These are phyloP conservation scores for Parnassius apollo DNA, from an alignment of 2,888 invertebrate genomes.

Conservation along the genomic window DNA sequence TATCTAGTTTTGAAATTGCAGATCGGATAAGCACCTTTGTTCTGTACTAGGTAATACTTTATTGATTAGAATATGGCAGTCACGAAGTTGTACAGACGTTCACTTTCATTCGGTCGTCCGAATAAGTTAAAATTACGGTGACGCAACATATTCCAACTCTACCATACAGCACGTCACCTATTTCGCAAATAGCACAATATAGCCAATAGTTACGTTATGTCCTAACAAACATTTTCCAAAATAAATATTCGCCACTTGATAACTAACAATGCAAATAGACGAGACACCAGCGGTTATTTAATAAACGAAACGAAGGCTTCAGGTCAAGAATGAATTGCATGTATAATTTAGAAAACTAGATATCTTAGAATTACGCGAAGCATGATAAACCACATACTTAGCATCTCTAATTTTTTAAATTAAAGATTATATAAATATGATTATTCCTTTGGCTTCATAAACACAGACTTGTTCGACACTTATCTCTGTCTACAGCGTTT, in stretches of 20 bases:
- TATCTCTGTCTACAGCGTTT: too few relatives aligned
- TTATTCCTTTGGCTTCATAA: too few relatives aligned
- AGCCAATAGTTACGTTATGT: conserved; percentile 9
- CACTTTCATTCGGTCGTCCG: conserved; percentile 4
- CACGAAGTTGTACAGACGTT: conserved; percentile 1
- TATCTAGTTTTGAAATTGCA: too few relatives aligned
- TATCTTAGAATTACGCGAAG: too few relatives aligned
- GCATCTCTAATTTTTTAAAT: too few relatives aligned
- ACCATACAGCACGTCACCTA: not conserved
- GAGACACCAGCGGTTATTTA: conserved; percentile 5
- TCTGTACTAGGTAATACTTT: too few relatives aligned
- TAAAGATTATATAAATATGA: too few relatives aligned
- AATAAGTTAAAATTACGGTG: conserved; percentile 5
- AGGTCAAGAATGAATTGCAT: conserved; percentile 10
- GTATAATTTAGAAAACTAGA: too few relatives aligned
- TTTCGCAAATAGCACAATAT: conserved; percentile 1
- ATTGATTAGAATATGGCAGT: too few relatives aligned
- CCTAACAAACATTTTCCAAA: conserved; percentile 18
- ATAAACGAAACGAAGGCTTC: conserved; percentile 1
- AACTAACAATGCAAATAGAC: not conserved
- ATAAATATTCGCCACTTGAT: conserved; percentile 22
- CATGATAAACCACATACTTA: too few relatives aligned
- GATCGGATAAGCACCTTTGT: too few relatives aligned
- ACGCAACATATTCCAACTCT: conserved; percentile 14
- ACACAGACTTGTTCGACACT: too few relatives aligned